Base-by-base conservation (phyloP, 2,888 invertebrate species). In the Drosophila bunnanda region DNA sequence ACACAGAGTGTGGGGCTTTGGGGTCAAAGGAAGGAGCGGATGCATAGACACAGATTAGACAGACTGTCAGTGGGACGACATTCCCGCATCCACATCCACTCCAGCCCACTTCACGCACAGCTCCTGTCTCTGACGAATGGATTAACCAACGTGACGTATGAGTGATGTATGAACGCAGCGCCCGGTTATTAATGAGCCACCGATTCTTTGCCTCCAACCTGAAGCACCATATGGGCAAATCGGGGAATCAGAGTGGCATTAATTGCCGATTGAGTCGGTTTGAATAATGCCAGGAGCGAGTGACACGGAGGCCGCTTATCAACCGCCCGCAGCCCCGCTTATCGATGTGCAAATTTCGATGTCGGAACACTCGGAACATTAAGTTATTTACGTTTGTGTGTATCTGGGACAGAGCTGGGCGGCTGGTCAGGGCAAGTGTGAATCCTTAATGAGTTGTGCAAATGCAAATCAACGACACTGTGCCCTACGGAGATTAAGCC, bases 121-220 rank as follows among this genome's bases (percentile, higher is more conserved):
- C 34, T 46, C 6, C 20, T 28, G 55, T 9, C 39, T 9, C 43
- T 71, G 64, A 83, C 75, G 84, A 82, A 83, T 77, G 82, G 78
- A 77, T 85, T 83, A 88, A 75, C 77, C 79, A 75, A 82, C 80
- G 58, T 88, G 88, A 85, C 88, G 81, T 83, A 85, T 85, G 88
- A 85, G 86, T 85, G 88, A 85, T 85, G 76, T 76, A 79, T 81
- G 83, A 77, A 78, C 72, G 64, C 67, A 56, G 83, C 56, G 58
- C 54, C 60, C 43, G 76, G 56, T 87, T 87, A 84, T 84, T 82
- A 84, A 87, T 84, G 87, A 82, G 82, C 50, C 73, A 56, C 52
- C 70, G 32, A 66, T 75, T 79, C 75, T 78, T 75, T 75, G 50
- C 10, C 15, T 9, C 20, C 20, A 9, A 52, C 50, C 50, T 52